These are phyloP conservation scores for Goniozus legneri DNA, from an alignment of 1,140 invertebrate genomes.

Conservation along the genomic window DNA sequence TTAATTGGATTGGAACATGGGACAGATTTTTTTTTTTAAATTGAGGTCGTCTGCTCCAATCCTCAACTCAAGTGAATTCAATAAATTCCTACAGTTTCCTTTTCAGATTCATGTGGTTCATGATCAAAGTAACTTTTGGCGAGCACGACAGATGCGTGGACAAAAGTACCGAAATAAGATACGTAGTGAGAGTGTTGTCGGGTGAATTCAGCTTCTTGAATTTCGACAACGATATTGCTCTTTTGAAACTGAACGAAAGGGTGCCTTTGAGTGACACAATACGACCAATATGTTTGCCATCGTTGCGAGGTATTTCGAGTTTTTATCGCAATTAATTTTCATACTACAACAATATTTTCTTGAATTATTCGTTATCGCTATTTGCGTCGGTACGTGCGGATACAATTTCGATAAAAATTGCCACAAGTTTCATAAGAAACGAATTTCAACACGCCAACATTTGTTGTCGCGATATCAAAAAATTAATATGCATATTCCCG, in stretches of 20 bases:
- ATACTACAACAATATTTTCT: neutral
- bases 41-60: constrained; percentile 1
- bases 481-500: neutral
- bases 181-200: constrained; percentile 67
- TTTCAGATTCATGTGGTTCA: constrained; percentile 83
- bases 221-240: constrained; percentile 82
- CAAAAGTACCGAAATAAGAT: constrained; percentile 67
- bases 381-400: no score
- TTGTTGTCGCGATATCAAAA: no score
- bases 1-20: constrained; percentile 4
- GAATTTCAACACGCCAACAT: no score
- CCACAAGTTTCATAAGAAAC: no score
- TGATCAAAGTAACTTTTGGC: constrained; percentile 82
- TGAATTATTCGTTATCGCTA: no score
- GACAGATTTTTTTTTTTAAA: constrained; percentile 10
- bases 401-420: no score
- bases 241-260: constrained; percentile 72
- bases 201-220: constrained; percentile 78
- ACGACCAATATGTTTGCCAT: constrained; percentile 75
- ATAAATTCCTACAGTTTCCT: constrained; percentile 37
- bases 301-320: constrained; percentile 55
- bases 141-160: constrained; percentile 78
- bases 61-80: neutral
- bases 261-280: constrained; percentile 72
- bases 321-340: neutral